Percentiles rank a stretch among this genome's conserved stretches.
phyloP scores from a whole-genome alignment of 2,113 vertebrate species.

The Ammospiza nelsoni region DNA sequence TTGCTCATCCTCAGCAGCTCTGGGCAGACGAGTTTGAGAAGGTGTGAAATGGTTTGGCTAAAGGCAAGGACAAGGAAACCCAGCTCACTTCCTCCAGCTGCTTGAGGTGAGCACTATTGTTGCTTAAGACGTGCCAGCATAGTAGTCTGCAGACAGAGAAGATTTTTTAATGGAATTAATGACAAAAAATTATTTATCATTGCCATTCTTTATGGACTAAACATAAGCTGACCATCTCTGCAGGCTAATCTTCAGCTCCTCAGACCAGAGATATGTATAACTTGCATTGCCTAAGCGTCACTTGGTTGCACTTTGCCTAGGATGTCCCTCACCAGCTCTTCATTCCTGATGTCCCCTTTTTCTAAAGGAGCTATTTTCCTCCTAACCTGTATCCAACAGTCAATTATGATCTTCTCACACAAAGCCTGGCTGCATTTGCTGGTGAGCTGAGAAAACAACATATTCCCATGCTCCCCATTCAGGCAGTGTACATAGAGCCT shows the following conservation, averaged over 20 bases:
- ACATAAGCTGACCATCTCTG: not conserved
- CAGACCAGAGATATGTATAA: not conserved
- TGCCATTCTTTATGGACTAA: not conserved
- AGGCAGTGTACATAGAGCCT: not conserved
- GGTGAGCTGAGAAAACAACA: not conserved
- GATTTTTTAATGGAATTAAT: not conserved
- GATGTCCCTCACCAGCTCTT: not conserved
- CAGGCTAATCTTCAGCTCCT: not conserved
- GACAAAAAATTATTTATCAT: not conserved
- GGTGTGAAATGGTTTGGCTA: not conserved
- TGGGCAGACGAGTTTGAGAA: not conserved
- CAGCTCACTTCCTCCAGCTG: not conserved
- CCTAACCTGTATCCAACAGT: not conserved
- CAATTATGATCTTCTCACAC: not conserved
- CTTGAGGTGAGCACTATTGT: not conserved
- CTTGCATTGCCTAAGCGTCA: not conserved
- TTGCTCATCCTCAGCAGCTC: not conserved
- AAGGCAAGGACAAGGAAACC: not conserved
- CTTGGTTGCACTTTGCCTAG: not conserved
- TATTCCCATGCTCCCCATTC: not conserved
- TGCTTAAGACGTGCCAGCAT: not conserved
- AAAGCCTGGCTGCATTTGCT: not conserved
- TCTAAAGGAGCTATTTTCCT: not conserved
- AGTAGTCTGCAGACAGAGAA: not conserved
- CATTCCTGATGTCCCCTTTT: not conserved